A percentile compares a stretch with the other conserved stretches of the same genome.
These are phyloP conservation scores for Hymenopus coronatus DNA, from an alignment of 2,888 invertebrate species.

Conservation along the genomic window DNA sequence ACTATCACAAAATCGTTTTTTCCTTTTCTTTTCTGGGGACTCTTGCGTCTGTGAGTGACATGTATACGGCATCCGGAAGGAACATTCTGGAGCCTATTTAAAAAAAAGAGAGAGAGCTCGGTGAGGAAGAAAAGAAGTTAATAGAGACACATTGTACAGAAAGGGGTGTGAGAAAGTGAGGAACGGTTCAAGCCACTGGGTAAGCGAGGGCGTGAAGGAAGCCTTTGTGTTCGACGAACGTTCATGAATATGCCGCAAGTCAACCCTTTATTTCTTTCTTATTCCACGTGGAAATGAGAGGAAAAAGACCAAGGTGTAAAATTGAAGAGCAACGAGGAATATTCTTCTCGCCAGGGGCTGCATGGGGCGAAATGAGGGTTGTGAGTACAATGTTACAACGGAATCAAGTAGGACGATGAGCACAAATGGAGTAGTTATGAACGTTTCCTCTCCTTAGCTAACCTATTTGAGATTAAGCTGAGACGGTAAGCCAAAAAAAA, in stretches of 20 bases:
- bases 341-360: not conserved
- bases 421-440: not conserved
- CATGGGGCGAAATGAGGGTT: not conserved
- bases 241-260: conserved; percentile 9
- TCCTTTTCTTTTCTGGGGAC: not conserved
- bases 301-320: not conserved
- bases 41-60: conserved; percentile 19
- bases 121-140: conserved; percentile 21
- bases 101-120: not conserved
- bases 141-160: conserved; percentile 30
- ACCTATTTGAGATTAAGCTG: not conserved
- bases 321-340: not conserved
- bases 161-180: conserved; percentile 12
- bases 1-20: not conserved
- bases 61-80: conserved; percentile 14
- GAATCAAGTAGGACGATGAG: not conserved
- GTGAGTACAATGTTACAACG: not conserved
- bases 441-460: not conserved
- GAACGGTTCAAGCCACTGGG: not conserved
- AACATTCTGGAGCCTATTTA: not conserved
- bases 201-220: conserved; percentile 8
- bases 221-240: not conserved
- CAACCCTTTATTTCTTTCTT: not conserved
- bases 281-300: not conserved
- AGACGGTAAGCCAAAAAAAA: not conserved